A percentile compares a stretch with the other conserved stretches of the same genome.
Evolutionary conservation across 1,140 invertebrate species (phyloP).

Genomic region (Aphelenchoides besseyi): DNA sequence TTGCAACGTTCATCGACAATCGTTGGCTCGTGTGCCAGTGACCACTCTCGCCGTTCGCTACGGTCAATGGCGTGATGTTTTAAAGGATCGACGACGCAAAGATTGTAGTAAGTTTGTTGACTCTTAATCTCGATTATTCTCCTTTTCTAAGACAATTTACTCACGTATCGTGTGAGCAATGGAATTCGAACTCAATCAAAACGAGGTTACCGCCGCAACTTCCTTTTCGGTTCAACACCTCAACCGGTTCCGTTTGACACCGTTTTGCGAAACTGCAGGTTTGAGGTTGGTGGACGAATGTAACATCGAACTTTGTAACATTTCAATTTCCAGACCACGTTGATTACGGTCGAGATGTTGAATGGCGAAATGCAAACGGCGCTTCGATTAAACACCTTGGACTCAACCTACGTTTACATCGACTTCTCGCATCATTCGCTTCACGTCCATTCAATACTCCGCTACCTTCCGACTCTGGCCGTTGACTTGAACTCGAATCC

Average conservation of each 20-base stretch:
- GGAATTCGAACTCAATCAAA: background rate
- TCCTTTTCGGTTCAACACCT: background rate
- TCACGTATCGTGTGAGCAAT: background rate
- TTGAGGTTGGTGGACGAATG: background rate
- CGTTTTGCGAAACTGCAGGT: background rate
- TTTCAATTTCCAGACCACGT: background rate
- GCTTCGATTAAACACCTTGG: background rate
- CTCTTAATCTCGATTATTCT: background rate
- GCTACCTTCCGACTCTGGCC: constrained; percentile 1
- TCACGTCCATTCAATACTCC: background rate
- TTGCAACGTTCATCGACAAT: background rate
- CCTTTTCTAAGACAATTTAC: background rate
- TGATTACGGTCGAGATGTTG: constrained; percentile 5
- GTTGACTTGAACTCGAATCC: constrained; percentile 1
- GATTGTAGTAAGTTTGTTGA: background rate
- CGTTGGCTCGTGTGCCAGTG: background rate
- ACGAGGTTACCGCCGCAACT: background rate
- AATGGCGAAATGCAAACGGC: background rate
- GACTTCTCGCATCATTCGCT: constrained; percentile 12
- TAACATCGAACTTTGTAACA: background rate
- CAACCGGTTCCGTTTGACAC: background rate
- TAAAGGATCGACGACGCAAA: background rate
- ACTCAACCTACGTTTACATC: background rate
- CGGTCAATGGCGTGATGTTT: background rate
- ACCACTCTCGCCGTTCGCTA: constrained; percentile 3